These are phyloP conservation scores for Chelmon rostratus DNA, from an alignment of 2,797 vertebrate genomes.

Conservation along the genomic window DNA sequence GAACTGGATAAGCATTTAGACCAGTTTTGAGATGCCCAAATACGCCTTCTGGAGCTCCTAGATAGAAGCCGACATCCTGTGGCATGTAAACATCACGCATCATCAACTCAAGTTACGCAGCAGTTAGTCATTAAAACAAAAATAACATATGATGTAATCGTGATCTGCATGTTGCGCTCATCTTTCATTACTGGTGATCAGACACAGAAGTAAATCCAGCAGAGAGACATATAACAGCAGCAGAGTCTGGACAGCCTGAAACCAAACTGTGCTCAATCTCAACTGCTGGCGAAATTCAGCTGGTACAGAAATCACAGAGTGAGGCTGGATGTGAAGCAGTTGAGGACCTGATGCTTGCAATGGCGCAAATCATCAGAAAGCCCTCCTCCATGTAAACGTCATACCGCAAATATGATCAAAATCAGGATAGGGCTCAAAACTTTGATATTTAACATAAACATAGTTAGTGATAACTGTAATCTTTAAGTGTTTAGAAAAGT, in stretches of 20 bases:
- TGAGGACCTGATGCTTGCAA: too few relatives aligned
- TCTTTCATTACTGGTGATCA: background rate
- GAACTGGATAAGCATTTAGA: background rate
- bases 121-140: background rate
- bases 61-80: background rate
- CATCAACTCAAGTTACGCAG: background rate
- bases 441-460: background rate
- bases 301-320: background rate
- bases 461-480: background rate
- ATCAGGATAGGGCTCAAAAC: background rate
- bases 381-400: background rate
- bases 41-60: too few relatives aligned
- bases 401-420: background rate
- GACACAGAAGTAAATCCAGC: background rate
- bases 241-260: background rate
- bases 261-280: background rate
- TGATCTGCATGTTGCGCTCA: background rate
- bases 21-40: background rate
- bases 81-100: background rate
- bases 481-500: background rate
- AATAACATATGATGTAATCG: background rate
- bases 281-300: background rate
- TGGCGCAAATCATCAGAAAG: background rate
- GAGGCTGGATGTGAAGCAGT: background rate
- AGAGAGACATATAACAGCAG: background rate